Evolutionary conservation across 2,113 vertebrate species (phyloP).

Genomic region (Dromiciops gliroides): DNA sequence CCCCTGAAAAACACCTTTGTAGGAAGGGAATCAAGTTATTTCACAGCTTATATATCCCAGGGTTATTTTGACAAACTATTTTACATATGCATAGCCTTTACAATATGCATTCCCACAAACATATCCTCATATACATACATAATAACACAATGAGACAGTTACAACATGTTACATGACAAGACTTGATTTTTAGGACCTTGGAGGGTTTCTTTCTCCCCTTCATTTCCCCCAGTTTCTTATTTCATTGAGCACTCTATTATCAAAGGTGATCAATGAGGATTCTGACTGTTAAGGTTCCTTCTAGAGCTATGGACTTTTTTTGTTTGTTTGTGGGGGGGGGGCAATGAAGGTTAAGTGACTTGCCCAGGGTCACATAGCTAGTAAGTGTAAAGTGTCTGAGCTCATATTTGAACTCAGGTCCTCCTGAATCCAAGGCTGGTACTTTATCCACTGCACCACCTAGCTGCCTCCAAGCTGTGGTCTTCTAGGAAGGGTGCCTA

Average conservation of each 20-base stretch:
- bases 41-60: neutral
- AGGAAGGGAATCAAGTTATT: conserved; percentile 36
- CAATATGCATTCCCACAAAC: neutral
- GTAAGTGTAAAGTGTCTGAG: no score
- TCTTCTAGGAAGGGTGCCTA: neutral
- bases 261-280: neutral
- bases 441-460: no score
- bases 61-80: neutral
- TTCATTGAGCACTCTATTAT: neutral
- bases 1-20: conserved; percentile 96
- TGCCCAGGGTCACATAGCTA: no score
- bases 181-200: neutral
- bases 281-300: neutral
- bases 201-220: neutral
- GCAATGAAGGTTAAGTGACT: no score
- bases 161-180: neutral
- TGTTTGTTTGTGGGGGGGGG: no score
- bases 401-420: no score
- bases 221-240: neutral
- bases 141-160: neutral
- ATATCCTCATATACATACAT: neutral
- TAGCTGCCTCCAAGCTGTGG: no score
- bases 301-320: neutral
- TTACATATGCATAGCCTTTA: neutral
- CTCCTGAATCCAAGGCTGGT: no score